A percentile compares a stretch with the other conserved stretches of the same genome.
phyloP scores from a whole-genome alignment of 2,797 vertebrate species.

The Cephalopachus bancanus region DNA sequence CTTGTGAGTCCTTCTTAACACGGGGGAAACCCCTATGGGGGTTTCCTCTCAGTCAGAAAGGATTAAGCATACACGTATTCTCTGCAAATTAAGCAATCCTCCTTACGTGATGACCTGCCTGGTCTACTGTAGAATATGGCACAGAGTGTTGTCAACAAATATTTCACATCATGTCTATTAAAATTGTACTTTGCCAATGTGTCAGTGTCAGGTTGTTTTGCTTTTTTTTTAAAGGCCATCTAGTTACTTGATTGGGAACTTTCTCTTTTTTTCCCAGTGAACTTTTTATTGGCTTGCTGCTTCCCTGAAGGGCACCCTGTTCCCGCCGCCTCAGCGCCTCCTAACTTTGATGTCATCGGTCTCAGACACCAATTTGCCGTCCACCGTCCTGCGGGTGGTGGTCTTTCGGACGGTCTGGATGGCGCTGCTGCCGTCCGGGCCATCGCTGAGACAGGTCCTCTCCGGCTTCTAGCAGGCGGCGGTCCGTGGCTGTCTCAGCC shows the following conservation, averaged over 20 bases:
- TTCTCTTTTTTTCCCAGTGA: too few relatives aligned
- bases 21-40: not conserved
- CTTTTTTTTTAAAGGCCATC: not conserved
- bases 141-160: not conserved
- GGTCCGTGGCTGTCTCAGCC: too few relatives aligned
- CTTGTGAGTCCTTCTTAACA: not conserved
- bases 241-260: not conserved
- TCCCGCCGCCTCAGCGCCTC: too few relatives aligned
- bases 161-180: not conserved
- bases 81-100: not conserved
- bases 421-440: too few relatives aligned
- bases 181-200: not conserved
- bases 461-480: too few relatives aligned
- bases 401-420: too few relatives aligned
- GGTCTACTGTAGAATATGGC: not conserved
- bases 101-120: not conserved
- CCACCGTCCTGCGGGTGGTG: too few relatives aligned
- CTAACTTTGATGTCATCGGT: too few relatives aligned
- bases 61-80: not conserved
- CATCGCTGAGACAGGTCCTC: too few relatives aligned
- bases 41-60: constrained; percentile 30
- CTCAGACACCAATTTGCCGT: too few relatives aligned
- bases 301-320: too few relatives aligned
- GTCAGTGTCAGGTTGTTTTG: not conserved
- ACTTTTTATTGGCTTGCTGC: too few relatives aligned